These are phyloP conservation scores for Parotia lawesii DNA, from an alignment of 2,113 vertebrate species.

Conservation along the genomic window DNA sequence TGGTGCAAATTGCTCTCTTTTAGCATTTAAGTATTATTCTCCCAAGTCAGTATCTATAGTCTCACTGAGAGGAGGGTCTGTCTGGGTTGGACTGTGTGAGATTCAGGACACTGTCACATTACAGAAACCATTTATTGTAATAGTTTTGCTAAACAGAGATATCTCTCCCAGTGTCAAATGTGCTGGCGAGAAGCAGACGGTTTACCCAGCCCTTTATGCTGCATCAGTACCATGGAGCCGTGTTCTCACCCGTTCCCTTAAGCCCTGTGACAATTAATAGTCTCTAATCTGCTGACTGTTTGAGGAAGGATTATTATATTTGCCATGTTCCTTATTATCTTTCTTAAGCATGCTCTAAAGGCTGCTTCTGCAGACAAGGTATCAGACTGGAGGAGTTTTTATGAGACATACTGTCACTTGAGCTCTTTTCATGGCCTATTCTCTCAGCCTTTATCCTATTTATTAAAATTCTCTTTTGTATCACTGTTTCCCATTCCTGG, in stretches of 20 bases:
- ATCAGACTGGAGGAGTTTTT: background rate
- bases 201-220: background rate
- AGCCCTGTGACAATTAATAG: constrained; percentile 3
- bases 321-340: background rate
- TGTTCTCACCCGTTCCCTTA: background rate
- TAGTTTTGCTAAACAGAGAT: background rate
- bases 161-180: background rate
- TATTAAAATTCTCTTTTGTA: background rate
- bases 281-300: background rate
- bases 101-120: background rate
- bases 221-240: background rate
- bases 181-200: accelerated
- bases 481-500: background rate
- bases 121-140: background rate
- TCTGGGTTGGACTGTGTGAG: background rate
- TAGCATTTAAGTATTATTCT: background rate
- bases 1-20: background rate
- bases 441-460: background rate
- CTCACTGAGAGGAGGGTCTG: background rate
- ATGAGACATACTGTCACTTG: background rate
- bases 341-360: background rate
- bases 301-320: constrained; percentile 18
- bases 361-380: background rate
- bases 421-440: background rate
- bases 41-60: background rate